Base-by-base conservation (phyloP, 2,113 vertebrate species). In the Sciurus niger region DNA sequence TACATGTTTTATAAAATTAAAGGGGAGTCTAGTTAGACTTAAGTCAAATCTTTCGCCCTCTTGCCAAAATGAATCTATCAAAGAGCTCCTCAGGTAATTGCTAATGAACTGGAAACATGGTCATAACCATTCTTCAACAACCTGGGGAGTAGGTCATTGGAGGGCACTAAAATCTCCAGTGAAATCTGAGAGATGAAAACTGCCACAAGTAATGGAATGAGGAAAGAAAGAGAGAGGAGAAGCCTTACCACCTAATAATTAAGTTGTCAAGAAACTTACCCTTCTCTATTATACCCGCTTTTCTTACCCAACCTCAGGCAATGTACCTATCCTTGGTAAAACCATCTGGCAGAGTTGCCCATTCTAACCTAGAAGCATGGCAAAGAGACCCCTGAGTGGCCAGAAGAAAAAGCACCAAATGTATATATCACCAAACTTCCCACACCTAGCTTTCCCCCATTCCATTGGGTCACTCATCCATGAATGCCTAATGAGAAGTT, bases 161-260 rank as follows among this genome's bases (percentile, higher is more conserved):
- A 60, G 20, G 82, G 32, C 76, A 83, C 17, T 51, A 55, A 24
- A 53, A 32, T 84, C 18, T 73, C 22, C 18, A 65, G 32, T 5
- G 63, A 58, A 86, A 91, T 58, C 13, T 79, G 68, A 87, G 76
- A 63, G 17, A 32, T 46, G 51, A 84, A 87, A 91, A 84, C 34
- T 70, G 37, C 63, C 84, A 80, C 87, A 91, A 37, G 24, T 43
- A 91, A 92, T 20, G 28, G 82, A 77, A 89, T 40, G 43, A 70
- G 37, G 30, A 28, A 34, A 78, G 48, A 20, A 40, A 63, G 11
- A 60, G 18, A 72, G 51, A 16, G 51, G 32, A 78, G 37, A 94
- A 97, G 88, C 53, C 14, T 51, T 55, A 58, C 9, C 40, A 24
- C 5, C 67, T 30, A 68, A 63, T 74, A 34, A 53, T 34, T 65